These are phyloP conservation scores for Ophioninae sp. DNA, from an alignment of 2,888 invertebrate species.

Conservation along the genomic window DNA sequence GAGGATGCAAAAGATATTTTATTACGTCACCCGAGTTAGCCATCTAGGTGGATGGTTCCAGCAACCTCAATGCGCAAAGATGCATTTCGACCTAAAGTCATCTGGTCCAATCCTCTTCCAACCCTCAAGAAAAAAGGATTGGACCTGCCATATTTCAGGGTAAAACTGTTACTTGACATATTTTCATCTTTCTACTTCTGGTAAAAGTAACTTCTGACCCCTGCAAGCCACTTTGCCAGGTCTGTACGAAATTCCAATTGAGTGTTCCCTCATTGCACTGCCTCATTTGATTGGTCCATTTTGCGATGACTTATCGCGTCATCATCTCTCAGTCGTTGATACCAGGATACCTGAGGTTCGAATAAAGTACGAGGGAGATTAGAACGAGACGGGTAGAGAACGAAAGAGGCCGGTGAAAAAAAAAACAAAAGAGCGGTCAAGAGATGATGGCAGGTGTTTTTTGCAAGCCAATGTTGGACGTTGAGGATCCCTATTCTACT, in stretches of 20 bases:
- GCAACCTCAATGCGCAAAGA: slow-evolving; percentile 52
- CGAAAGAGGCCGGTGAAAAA: slow-evolving; percentile 45
- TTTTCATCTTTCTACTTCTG: too few species aligned
- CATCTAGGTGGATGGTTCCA: slow-evolving; percentile 44
- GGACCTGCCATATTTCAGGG: too few species aligned
- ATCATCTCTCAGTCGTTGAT: slow-evolving; percentile 14
- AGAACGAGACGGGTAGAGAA: slow-evolving; percentile 27
- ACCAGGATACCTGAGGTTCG: slow-evolving; percentile 16
- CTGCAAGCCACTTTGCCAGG: neutral
- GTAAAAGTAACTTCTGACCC: too few species aligned
- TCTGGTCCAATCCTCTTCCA: too few species aligned
- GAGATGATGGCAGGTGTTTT: slow-evolving; percentile 74
- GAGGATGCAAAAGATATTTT: slow-evolving; percentile 57
- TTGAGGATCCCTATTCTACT: slow-evolving; percentile 66
- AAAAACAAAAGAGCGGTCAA: slow-evolving; percentile 49
- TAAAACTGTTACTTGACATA: too few species aligned
- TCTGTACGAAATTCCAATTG: neutral
- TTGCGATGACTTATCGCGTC: slow-evolving; percentile 36
- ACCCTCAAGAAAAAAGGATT: too few species aligned
- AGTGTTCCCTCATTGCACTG: neutral
- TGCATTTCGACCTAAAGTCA: too few species aligned
- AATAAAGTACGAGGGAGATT: slow-evolving; percentile 5
- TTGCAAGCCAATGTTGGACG: slow-evolving; percentile 69
- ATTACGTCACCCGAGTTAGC: slow-evolving; percentile 48
- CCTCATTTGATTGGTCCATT: slow-evolving; percentile 17